These are phyloP conservation scores for Neomorphus geoffroyi DNA, from an alignment of 2,797 vertebrate genomes.

Conservation along the genomic window DNA sequence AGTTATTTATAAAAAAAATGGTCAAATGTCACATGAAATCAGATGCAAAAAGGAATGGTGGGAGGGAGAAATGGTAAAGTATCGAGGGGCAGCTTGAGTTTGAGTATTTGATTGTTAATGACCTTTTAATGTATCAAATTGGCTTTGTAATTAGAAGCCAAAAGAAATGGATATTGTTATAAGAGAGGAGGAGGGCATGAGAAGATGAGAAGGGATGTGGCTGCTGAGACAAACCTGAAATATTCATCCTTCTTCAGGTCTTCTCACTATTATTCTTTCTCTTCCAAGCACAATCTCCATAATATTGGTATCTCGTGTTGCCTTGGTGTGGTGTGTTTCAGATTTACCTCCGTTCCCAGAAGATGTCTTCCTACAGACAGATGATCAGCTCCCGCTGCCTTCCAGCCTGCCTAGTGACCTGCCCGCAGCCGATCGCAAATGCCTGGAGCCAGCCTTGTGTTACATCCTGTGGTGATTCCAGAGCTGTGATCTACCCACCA, in stretches of 20 bases:
- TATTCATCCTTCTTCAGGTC: neutral
- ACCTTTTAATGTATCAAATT: neutral
- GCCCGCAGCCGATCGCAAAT: rapidly evolving
- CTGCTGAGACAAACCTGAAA: neutral
- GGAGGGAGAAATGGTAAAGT: neutral
- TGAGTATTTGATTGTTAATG: neutral
- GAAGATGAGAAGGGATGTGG: neutral
- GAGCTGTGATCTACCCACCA: neutral
- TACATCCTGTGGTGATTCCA: neutral
- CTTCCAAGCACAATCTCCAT: neutral
- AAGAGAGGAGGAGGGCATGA: rapidly evolving
- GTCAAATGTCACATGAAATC: no score
- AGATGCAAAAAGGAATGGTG: neutral
- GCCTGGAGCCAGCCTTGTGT: neutral
- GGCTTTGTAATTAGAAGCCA: neutral
- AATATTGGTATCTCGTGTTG: rapidly evolving
- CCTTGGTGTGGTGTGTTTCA: rapidly evolving
- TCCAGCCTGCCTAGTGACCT: neutral
- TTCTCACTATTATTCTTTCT: rapidly evolving
- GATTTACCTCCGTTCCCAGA: neutral
- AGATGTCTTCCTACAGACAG: neutral
- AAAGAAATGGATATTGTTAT: neutral
- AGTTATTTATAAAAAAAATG: neutral
- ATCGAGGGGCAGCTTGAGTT: neutral
- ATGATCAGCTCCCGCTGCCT: neutral